A percentile compares a stretch with the other conserved stretches of the same genome.
These are phyloP conservation scores for Aphidius colemani DNA, from an alignment of 2,888 invertebrate genomes.

Conservation along the genomic window DNA sequence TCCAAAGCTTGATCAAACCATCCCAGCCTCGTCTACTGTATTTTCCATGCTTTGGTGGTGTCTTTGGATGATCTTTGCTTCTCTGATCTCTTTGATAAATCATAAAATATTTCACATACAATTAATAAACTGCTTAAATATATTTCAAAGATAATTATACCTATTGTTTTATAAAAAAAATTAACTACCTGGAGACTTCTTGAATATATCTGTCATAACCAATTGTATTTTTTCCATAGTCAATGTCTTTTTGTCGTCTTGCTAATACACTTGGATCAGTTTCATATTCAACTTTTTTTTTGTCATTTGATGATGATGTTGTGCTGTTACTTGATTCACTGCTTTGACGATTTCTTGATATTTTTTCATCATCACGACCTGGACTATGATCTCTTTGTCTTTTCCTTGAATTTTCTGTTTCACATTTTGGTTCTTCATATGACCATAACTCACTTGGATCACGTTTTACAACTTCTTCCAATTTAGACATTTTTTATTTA, in stretches of 20 bases:
- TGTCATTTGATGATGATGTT: conserved; percentile 42
- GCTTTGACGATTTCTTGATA: conserved; percentile 45
- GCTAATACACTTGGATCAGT: conserved; percentile 72
- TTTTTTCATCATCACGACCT: conserved; percentile 38
- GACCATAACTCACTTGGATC: too few species aligned
- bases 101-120: conserved; percentile 17
- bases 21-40: conserved; percentile 95
- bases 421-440: too few species aligned
- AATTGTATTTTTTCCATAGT: conserved; percentile 91
- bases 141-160: neutral
- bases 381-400: conserved; percentile 42
- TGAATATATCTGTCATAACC: conserved; percentile 80
- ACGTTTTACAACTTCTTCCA: too few species aligned
- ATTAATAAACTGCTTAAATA: conserved; percentile 9
- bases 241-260: conserved; percentile 90
- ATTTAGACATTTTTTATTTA: too few species aligned
- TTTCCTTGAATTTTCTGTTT: conserved; percentile 38
- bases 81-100: conserved; percentile 65
- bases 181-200: conserved; percentile 71
- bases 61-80: conserved; percentile 77
- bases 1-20: conserved; percentile 84
- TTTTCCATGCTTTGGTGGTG: conserved; percentile 85
- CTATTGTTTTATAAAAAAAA: conserved; percentile 4
- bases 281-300: conserved; percentile 64
- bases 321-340: conserved; percentile 52